Base-by-base conservation (phyloP, 2,113 vertebrate species). In the Zosterops pallidus region DNA sequence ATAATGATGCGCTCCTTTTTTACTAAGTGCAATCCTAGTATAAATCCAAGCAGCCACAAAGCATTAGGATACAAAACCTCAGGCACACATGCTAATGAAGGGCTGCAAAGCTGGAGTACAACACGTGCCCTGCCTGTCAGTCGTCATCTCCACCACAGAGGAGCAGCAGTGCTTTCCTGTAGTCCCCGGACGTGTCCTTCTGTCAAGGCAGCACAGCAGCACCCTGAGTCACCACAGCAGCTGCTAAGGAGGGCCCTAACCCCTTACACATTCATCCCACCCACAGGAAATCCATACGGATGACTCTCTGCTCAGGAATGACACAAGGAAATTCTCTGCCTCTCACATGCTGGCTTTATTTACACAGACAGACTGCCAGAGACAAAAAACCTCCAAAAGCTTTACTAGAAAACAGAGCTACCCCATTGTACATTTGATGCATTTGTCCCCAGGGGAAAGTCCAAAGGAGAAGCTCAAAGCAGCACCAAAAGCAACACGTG, bases 161-260 rank as follows among this genome's bases (percentile, higher is more conserved):
- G 92, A 99, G 98, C 80, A 99, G 97, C 49, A 99, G 97, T 1
- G 98, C 98, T 95, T 99, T 99, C 97, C 98, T 98, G 95, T 99
- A 99, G 97, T 99, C 98, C 52, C 99, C 99, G 11, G 96, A 96
- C 0, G 99, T 99, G 94, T 99, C 99, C 46, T 98, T 98, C 99
- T 99, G 97, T 49, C 96, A 97, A 77, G 62, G 64, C 70, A 92
- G 97, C 19, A 92, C 42, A 96, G 86, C 89, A 95, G 79, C 83
- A 75, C 55, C 6, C 1, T 92, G 91, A 97, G 81, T 97, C 95
- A 98, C 67, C 70, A 41, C 21, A 80, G 83, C 79, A 83, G 68
- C 53, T 28, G 80, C 56, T 91, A 68, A 57, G 57, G 59, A 90
- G 22, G 5, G 76, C 80, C 89, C 74, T 65, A 82, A 59, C 46